Evolutionary conservation across 2,113 vertebrate species (phyloP), one percentile per base, ranked within the genome.

Genomic region (Nycticorax nycticorax): DNA sequence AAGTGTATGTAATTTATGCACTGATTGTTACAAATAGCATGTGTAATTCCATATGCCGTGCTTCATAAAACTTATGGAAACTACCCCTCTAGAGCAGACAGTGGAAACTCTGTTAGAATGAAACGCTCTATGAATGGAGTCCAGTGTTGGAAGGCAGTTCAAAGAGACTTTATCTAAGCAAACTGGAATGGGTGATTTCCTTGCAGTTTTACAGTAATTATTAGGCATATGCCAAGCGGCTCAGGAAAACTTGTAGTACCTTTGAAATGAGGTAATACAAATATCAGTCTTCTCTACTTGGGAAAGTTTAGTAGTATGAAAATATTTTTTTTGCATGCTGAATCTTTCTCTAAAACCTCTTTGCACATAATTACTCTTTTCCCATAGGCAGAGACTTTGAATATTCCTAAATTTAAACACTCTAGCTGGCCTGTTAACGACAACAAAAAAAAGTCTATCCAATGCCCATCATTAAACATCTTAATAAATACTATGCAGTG

Each of bases 161-260:
- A 96, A 96, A 97, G 93, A 89, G 63, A 47, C 73, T 94, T 95
- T 94, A 95, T 93, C 79, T 94, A 91, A 96, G 94, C 92, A 88
- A 92, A 94, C 22, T 89, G 85, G 87, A 96, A 92, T 63, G 85
- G 77, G 74, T 91, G 80, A 88, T 92, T 97, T 97, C 90, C 89
- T 88, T 88, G 76, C 55, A 97, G 69, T 81, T 95, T 95, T 93
- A 81, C 62, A 88, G 72, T 75, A 92, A 97, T 85, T 93, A 85
- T 72, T 76, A 85, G 32, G 48, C 39, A 84, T 48, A 68, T 84
- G 63, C 63, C 68, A 94, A 83, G 56, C 53, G 64, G 43, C 79
- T 91, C 67, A 69, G 63, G 33, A 73, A 93, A 95, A 53, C 41
- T 16, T 82, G 27, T 32, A 82, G 39, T 69, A 91, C 64, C 67